These are phyloP conservation scores for Carpatolechia fugitivella DNA, from an alignment of 2,888 invertebrate genomes.

Conservation along the genomic window DNA sequence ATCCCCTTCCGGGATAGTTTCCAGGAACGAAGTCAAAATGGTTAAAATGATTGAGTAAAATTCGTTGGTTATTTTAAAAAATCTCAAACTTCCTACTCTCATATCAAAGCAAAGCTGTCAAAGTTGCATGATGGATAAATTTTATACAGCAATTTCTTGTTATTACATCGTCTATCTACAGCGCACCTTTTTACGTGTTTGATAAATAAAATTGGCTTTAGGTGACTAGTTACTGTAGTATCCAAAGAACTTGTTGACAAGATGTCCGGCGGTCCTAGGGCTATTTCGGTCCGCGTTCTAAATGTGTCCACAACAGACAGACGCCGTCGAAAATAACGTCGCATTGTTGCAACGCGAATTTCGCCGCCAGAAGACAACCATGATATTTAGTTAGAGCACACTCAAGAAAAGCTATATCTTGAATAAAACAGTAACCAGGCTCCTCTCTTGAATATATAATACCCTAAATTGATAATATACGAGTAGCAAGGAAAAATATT, in stretches of 20 bases:
- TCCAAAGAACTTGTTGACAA: slow-evolving; percentile 34
- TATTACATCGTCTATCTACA: background rate
- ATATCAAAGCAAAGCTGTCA: too few relatives aligned
- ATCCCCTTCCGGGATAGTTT: too few relatives aligned
- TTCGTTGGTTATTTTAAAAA: too few relatives aligned
- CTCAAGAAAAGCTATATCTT: background rate
- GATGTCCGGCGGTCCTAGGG: background rate
- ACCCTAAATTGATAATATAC: too few relatives aligned
- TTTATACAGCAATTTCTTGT: background rate
- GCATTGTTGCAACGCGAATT: slow-evolving; percentile 7
- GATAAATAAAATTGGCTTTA: slow-evolving; percentile 46
- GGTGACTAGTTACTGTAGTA: slow-evolving; percentile 35
- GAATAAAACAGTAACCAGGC: too few relatives aligned
- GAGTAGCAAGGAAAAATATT: too few relatives aligned
- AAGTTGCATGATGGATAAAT: too few relatives aligned
- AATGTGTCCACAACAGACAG: slow-evolving; percentile 7
- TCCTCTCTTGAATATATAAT: too few relatives aligned
- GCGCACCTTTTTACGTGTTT: slow-evolving; percentile 27
- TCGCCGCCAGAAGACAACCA: background rate
- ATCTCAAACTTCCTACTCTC: too few relatives aligned
- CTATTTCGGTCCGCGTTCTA: slow-evolving; percentile 5
- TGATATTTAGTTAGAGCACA: background rate
- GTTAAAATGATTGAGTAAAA: too few relatives aligned
- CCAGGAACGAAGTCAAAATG: too few relatives aligned
- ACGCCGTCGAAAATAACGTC: background rate